These are phyloP conservation scores for Oscheius sp. DNA, from an alignment of 2,888 invertebrate species.

Conservation along the genomic window DNA sequence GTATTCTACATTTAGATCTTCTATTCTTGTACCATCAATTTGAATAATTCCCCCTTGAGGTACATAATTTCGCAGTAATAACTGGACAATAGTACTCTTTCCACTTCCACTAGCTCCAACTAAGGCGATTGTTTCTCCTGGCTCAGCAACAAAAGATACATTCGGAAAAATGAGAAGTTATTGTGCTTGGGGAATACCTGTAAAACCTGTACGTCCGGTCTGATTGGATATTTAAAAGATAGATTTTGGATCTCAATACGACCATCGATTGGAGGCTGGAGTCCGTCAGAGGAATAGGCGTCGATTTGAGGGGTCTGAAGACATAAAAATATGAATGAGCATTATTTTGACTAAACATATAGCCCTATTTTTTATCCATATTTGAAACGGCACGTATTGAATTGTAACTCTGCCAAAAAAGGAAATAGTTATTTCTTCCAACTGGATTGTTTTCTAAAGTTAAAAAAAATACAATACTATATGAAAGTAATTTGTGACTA, in stretches of 20 bases:
- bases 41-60: conserved; percentile 32
- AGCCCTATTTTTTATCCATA: no score
- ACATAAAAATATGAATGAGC: no score
- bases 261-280: conserved; percentile 70
- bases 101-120: conserved; percentile 60
- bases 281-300: conserved; percentile 68
- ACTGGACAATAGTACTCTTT: conserved; percentile 55
- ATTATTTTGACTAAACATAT: no score
- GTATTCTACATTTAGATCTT: conserved; percentile 72
- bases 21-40: conserved; percentile 72
- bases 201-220: conserved; percentile 69
- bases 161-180: conserved; percentile 22
- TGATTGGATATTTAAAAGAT: conserved; percentile 72
- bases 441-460: no score
- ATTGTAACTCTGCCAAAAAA: no score
- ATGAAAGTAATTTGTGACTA: no score
- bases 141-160: conserved; percentile 43
- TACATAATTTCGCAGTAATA: conserved; percentile 51
- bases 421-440: no score
- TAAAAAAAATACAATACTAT: no score
- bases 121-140: conserved; percentile 55
- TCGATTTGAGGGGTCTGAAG: conserved; percentile 58
- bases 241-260: conserved; percentile 71
- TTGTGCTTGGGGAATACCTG: no score
- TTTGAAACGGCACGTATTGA: no score